Evolutionary conservation across 2,797 vertebrate species (phyloP), one percentile per base, ranked within the genome.

Genomic region (Pangasius mekongensis): DNA sequence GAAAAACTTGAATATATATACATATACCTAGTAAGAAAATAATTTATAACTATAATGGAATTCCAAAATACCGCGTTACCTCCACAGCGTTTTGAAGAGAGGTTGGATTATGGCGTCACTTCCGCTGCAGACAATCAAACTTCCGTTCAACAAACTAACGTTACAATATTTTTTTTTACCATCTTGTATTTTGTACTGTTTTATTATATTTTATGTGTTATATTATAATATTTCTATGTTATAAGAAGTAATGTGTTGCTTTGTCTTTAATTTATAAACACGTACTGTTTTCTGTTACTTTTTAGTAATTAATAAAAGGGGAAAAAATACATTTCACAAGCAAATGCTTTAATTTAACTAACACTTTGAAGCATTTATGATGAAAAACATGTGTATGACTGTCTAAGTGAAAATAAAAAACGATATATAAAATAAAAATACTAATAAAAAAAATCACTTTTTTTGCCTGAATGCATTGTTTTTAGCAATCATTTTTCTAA

Each of bases 51-150:
- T 10, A 0, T 58, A n/a, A 18, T 39, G 36, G 22, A 30, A 87
- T 91, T 83, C 71, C 76, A 91, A 90, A 78, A 18, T 87, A 91
- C 87, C 92, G 91, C 91, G 90, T 90, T 92, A 83, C 71, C 90
- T 90, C 47, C 64, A 30, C 62, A 78, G 39, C 56, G 43, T 56
- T 84, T 73, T 74, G 78, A 89, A 78, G 49, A 30, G 54, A 13
- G 10, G 36, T 3, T 5, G 30, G 1, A 1, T 16, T 39, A 10
- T 69, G 56, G 71, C n/a, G 74, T 86, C 85, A 90, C 43, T 20
- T 90, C 89, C 87, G 43, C 62, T 39, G 1, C 11, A 7, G 2
- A 0, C 27, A 5, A 30, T 39, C 43, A 71, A 88, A 85, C 30
- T 67, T 85, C 87, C 66, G 78, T 58, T 39, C 33, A 36, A 36